These are phyloP conservation scores for Olivierus martensii DNA, from an alignment of 1,140 invertebrate genomes.

Conservation along the genomic window DNA sequence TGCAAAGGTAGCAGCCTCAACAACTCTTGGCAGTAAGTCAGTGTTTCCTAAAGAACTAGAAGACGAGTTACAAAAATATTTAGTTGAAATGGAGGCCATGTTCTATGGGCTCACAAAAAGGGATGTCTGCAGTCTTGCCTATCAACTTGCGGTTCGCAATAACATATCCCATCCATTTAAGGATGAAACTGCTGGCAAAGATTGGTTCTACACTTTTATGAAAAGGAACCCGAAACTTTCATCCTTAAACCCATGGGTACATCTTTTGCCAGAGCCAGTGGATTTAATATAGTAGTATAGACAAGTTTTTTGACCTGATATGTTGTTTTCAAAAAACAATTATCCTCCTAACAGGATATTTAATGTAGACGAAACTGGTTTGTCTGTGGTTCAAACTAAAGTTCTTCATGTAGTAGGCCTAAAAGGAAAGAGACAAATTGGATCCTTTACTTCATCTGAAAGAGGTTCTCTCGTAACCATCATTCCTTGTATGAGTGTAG, in stretches of 20 bases:
- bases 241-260: background rate
- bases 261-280: background rate
- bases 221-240: background rate
- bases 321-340: background rate
- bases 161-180: conserved; percentile 1
- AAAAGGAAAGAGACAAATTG: background rate
- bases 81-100: conserved; percentile 6
- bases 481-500: conserved; percentile 2
- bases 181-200: background rate
- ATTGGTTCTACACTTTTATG: background rate
- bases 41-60: conserved; percentile 2
- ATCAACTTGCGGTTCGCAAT: conserved; percentile 5
- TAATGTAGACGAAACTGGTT: conserved; percentile 3
- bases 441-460: background rate
- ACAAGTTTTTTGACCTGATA: conserved; percentile 3
- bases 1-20: conserved; percentile 4
- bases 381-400: background rate
- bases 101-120: conserved; percentile 6
- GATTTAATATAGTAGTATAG: background rate
- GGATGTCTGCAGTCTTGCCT: conserved; percentile 8
- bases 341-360: conserved; percentile 4
- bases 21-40: background rate
- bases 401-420: background rate
- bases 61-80: conserved; percentile 7
- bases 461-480: background rate